Evolutionary conservation across 2,888 invertebrate genomes (phyloP), one percentile per base, ranked within the genome.

Genomic region (Gymnocheta viridis): DNA sequence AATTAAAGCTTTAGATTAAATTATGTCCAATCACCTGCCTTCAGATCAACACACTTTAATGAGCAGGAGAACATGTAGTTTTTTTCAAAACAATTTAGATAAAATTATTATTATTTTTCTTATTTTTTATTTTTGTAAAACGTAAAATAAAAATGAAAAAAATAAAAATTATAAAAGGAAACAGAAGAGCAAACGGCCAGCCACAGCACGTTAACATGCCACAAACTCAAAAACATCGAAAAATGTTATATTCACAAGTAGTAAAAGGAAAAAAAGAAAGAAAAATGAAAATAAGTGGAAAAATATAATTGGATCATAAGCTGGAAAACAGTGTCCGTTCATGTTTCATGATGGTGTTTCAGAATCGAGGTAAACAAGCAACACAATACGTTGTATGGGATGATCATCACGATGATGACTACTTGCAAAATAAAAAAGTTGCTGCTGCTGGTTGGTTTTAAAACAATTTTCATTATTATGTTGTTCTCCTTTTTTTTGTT

Each of bases 271-370:
- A 56, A 54, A 56, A 56, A n/a, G 6, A 32, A 49, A 51, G 22
- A 27, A 47, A 67, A 56, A 72, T 44, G 51, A 56, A 79, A 64
- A 64, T 72, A 79, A 72, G 64, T 79, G 79, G 72, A 82, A 78
- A 62, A 66, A 60, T 44, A 66, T 82, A 82, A 82, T 78, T 82
- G 82, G 72, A 58, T 78, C 70, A 58, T 78, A 78, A 82, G 78
- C 70, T 78, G 58, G 64, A 54, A 69, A 56, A 62, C 32, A 49
- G 47, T 17, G 44, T 47, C 44, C 41, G 56, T 72, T 70, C 35
- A 70, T 72, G 64, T 79, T 64, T 44, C 64, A 54, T 64, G 62
- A 54, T 64, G 62, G 44, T 49, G 74, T 69, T 76, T 74, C 81
- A 24, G 32, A 62, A 81, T 69, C 60, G 19, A 74, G 69, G 67